Percentiles rank a stretch among this genome's conserved stretches.
Evolutionary conservation across 2,113 vertebrate genomes (phyloP).

Genomic region (Raja brachyura): DNA sequence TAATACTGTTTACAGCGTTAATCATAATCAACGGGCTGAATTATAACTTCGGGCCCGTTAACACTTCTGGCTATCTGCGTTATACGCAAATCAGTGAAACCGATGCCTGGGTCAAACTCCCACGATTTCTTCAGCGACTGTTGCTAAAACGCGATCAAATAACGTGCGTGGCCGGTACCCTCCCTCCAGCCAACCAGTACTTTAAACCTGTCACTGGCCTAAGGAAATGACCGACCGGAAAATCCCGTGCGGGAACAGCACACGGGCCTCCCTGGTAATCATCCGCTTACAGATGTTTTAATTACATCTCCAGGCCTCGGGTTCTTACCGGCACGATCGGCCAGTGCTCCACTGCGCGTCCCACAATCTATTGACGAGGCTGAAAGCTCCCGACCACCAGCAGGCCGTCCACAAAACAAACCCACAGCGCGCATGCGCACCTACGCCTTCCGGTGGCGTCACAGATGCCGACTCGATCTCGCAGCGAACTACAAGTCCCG

Average conservation of each 20-base stretch:
- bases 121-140: neutral
- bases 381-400: neutral
- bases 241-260: too few relatives aligned
- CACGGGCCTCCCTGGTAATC: neutral
- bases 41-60: neutral
- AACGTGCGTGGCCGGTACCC: neutral
- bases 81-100: neutral
- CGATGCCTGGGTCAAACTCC: neutral
- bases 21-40: neutral
- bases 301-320: neutral
- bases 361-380: conserved; percentile 18
- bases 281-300: neutral
- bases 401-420: conserved; percentile 30
- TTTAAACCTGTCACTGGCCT: conserved; percentile 34
- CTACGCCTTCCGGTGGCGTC: conserved; percentile 1
- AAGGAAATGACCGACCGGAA: neutral
- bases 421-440: neutral
- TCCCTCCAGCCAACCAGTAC: neutral
- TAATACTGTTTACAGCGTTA: neutral
- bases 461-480: neutral
- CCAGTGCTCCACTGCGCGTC: neutral
- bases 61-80: neutral
- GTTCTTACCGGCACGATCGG: neutral
- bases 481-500: conserved; percentile 27
- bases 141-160: neutral